These are phyloP conservation scores for Sinocyclocheilus grahami DNA, from an alignment of 2,113 vertebrate genomes.

Conservation along the genomic window DNA sequence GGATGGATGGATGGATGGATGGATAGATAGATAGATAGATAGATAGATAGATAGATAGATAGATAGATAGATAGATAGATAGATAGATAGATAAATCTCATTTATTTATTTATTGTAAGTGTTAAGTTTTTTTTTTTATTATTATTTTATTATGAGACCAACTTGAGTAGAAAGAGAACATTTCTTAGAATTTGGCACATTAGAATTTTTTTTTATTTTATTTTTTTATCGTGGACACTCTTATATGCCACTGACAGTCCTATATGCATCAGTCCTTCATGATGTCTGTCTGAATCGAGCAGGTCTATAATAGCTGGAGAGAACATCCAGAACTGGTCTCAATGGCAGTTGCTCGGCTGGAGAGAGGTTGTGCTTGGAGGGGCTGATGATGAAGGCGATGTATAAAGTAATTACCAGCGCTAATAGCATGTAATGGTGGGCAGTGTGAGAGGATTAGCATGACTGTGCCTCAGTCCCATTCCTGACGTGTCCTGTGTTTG, in stretches of 20 bases:
- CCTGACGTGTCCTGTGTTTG: constrained; percentile 34
- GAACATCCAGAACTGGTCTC: not conserved
- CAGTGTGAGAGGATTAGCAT: not conserved
- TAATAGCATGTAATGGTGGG: constrained; percentile 49
- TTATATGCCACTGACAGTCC: not conserved
- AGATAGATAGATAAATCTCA: no score
- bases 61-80: no score
- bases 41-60: no score
- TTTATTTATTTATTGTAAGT: no score
- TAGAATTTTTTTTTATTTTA: not conserved
- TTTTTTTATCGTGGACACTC: no score
- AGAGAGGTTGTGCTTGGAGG: not conserved
- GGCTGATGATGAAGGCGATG: constrained; percentile 27
- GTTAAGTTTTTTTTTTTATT: no score
- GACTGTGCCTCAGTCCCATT: constrained; percentile 38
- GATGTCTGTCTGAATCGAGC: not conserved
- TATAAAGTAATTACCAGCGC: constrained; percentile 47
- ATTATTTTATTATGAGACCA: no score
- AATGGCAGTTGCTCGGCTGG: not conserved
- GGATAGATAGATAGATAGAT: no score
- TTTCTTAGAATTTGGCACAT: no score
- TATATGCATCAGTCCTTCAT: not conserved
- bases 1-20: no score
- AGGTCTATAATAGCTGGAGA: not conserved
- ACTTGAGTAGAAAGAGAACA: not conserved